These are phyloP conservation scores for Sylvietta virens DNA, from an alignment of 2,113 vertebrate species.

Conservation along the genomic window DNA sequence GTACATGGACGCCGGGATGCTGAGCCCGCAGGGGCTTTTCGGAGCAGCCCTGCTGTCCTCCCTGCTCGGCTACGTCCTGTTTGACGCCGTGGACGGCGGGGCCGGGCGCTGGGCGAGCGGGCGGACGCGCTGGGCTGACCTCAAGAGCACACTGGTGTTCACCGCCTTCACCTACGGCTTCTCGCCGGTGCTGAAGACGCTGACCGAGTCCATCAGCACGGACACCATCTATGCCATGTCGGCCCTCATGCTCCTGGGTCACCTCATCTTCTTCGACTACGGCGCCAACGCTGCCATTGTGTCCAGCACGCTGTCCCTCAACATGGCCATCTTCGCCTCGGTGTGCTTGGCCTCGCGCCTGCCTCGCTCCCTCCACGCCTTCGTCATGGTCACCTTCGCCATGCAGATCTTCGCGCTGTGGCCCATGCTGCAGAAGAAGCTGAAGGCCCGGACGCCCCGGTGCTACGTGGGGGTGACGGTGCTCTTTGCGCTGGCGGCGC, in stretches of 20 bases:
- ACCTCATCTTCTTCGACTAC: constrained; percentile 92
- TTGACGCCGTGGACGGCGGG: constrained; percentile 74
- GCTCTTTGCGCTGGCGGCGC: constrained; percentile 77
- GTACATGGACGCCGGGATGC: constrained; percentile 88
- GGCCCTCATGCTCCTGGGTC: constrained; percentile 89
- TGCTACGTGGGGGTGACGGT: constrained; percentile 80
- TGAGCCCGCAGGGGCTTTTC: constrained; percentile 81
- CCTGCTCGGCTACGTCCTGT: constrained; percentile 84
- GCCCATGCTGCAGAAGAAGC: constrained; percentile 90
- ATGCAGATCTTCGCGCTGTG: constrained; percentile 94
- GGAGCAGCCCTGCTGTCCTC: constrained; percentile 75
- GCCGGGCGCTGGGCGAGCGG: constrained; percentile 62
- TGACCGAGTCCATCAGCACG: constrained; percentile 94
- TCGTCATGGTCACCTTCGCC: constrained; percentile 91
- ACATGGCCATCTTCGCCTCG: constrained; percentile 93
- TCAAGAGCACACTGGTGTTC: constrained; percentile 90
- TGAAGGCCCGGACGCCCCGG: constrained; percentile 74
- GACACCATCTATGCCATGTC: constrained; percentile 98
- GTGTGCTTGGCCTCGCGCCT: constrained; percentile 93
- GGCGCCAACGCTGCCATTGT: constrained; percentile 84
- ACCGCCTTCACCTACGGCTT: constrained; percentile 93
- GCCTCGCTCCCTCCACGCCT: constrained; percentile 87
- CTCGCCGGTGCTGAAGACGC: constrained; percentile 90
- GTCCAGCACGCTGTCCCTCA: constrained; percentile 91
- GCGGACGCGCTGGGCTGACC: constrained; percentile 82